Evolutionary conservation across 2,888 invertebrate species (phyloP), one percentile per base, ranked within the genome.

Genomic region (Timema cristinae): DNA sequence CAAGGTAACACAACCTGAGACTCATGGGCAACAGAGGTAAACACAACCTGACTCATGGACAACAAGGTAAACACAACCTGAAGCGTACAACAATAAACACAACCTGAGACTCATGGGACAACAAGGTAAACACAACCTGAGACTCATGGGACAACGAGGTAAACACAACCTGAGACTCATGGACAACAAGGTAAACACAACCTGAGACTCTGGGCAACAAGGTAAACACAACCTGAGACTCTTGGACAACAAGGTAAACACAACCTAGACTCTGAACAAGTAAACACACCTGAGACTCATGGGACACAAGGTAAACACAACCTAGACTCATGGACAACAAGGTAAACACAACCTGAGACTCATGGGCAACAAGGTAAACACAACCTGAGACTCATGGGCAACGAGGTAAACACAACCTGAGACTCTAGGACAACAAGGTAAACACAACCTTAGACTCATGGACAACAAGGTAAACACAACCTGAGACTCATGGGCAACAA

Each of bases 81-180:
- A 32, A 4, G 4, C 32, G n/a, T n/a, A n/a, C n/a, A n/a, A n/a
- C n/a, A n/a, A n/a, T n/a, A n/a, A n/a, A n/a, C n/a, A n/a, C n/a
- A n/a, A n/a, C n/a, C n/a, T n/a, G n/a, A n/a, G n/a, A n/a, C 83
- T 92, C 9, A 90, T 93, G 89, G 90, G n/a, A 91, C 79, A 85
- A 84, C 61, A 86, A 85, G 85, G 88, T 88, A 80, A 67, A 61
- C 61, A 32, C 32, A 32, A 32, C 32, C n/a, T 32, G 32, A 32
- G 32, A 32, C 83, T 92, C 9, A 90, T 93, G 89, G 90, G n/a
- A 91, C 79, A 85, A 84, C 61, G 86, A 85, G 85, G 88, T 88
- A 80, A 67, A 61, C 61, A 32, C 32, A 32, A 32, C 32, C n/a
- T 32, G 32, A 32, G 32, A 32, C 83, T 92, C 9, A 90, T 93